Evolutionary conservation across 2,113 vertebrate species (phyloP).

Genomic region (Paradoxurus hermaphroditus): DNA sequence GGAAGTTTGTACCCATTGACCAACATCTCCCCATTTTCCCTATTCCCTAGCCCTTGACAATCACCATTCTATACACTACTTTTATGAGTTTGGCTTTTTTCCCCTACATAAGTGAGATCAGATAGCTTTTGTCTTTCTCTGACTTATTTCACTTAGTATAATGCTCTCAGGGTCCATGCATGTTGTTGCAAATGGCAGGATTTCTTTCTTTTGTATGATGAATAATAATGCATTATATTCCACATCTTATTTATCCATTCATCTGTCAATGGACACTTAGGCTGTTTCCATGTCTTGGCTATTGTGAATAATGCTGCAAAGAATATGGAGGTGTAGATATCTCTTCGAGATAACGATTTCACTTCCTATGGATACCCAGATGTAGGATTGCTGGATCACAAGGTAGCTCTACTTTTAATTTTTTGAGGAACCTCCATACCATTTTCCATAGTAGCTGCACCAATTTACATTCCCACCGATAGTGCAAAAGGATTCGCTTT

Average conservation of each 20-base stretch:
- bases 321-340: neutral
- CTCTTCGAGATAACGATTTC: neutral
- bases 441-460: neutral
- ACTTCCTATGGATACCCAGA: neutral
- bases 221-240: neutral
- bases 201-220: neutral
- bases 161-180: neutral
- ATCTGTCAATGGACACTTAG: neutral
- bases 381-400: neutral
- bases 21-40: neutral
- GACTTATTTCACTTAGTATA: neutral
- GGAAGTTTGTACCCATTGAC: neutral
- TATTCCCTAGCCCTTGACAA: neutral
- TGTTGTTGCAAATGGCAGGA: neutral
- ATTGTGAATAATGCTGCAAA: neutral
- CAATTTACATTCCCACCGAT: neutral
- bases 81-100: neutral
- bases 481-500: neutral
- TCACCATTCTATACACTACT: neutral
- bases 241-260: neutral
- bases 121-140: neutral
- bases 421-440: neutral
- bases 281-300: neutral
- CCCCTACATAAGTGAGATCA: neutral
- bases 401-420: neutral